These are phyloP conservation scores for Idaea aversata DNA, from an alignment of 2,888 invertebrate species.

Conservation along the genomic window DNA sequence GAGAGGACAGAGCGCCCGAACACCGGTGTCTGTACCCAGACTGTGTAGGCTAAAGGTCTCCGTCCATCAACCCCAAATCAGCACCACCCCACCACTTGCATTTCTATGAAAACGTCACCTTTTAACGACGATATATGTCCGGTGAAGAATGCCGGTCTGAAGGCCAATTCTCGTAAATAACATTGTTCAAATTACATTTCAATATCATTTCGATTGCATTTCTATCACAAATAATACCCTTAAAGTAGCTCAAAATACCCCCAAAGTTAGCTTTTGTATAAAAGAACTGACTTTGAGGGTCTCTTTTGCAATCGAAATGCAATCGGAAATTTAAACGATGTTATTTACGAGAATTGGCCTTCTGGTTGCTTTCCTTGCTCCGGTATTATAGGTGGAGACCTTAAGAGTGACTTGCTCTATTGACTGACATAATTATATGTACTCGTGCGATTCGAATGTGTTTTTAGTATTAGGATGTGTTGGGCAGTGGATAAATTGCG, in stretches of 20 bases:
- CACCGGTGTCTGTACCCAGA: constrained; percentile 52
- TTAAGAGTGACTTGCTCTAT: constrained; percentile 64
- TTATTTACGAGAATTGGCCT: too few species aligned
- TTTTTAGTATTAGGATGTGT: constrained; percentile 58
- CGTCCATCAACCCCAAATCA: not conserved
- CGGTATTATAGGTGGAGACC: not conserved
- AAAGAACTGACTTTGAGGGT: too few species aligned
- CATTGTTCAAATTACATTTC: too few species aligned
- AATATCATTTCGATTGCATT: too few species aligned
- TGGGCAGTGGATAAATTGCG: constrained; percentile 11
- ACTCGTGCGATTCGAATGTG: constrained; percentile 72
- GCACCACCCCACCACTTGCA: not conserved
- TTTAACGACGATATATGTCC: not conserved
- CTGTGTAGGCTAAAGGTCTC: constrained; percentile 71
- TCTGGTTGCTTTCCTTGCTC: not conserved
- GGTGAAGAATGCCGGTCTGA: not conserved
- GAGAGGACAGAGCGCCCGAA: constrained; percentile 35
- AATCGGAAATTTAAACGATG: too few species aligned
- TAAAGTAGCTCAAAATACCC: too few species aligned
- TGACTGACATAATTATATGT: constrained; percentile 75
- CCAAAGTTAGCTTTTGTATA: too few species aligned
- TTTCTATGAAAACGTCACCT: not conserved
- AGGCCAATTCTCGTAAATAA: too few species aligned
- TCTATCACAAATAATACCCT: too few species aligned
- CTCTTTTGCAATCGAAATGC: too few species aligned